phyloP scores from a whole-genome alignment of 2,888 invertebrate species.

The Dicyrtomina minuta region DNA sequence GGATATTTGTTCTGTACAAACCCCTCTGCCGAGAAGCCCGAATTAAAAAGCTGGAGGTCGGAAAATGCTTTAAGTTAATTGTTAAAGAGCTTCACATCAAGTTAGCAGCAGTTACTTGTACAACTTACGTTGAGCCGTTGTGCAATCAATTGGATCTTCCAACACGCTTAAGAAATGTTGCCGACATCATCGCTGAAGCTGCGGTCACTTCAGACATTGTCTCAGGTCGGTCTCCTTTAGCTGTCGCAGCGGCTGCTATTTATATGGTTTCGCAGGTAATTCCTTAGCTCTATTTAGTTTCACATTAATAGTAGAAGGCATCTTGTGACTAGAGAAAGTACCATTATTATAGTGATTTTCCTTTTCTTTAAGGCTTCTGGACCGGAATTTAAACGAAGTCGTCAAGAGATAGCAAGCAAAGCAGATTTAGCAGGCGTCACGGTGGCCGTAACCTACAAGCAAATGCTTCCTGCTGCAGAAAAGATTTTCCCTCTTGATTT shows the following conservation, averaged over 20 bases:
- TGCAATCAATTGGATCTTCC: background rate
- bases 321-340: background rate
- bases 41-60: background rate
- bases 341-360: background rate
- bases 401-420: background rate
- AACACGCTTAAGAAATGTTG: background rate
- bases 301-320: background rate
- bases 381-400: background rate
- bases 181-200: background rate
- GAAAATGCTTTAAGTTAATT: background rate
- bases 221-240: background rate
- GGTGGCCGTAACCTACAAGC: background rate
- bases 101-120: background rate
- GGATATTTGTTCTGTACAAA: background rate
- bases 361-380: background rate
- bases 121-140: background rate
- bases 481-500: background rate
- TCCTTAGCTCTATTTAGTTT: background rate
- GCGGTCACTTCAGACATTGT: background rate
- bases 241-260: conserved; percentile 3
- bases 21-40: background rate
- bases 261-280: conserved; percentile 2
- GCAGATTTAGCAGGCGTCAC: background rate
- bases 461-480: background rate
- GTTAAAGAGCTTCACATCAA: background rate